Percentiles rank a stretch among this genome's conserved stretches.
Evolutionary conservation across 2,113 vertebrate species (phyloP).

Genomic region (Dasyornis broadbenti): DNA sequence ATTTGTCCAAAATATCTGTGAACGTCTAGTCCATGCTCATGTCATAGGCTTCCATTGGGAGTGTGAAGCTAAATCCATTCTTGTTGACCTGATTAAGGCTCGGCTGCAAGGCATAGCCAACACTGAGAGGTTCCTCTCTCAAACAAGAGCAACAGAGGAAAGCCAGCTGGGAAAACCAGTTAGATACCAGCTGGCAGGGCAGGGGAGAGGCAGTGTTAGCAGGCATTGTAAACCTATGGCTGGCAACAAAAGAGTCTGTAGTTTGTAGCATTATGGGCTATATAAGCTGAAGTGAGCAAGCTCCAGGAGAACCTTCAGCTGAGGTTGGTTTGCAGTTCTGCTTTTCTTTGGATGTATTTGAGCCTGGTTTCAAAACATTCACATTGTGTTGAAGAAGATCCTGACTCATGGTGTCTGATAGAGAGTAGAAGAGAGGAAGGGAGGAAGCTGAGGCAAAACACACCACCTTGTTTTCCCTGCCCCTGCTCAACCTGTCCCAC

Average conservation of each 20-base stretch:
- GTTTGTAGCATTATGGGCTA: background rate
- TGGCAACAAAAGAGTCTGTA: background rate
- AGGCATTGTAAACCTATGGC: background rate
- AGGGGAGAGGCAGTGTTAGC: background rate
- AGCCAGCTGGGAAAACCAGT: background rate
- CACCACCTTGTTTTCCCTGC: accelerated
- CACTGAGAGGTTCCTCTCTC: background rate
- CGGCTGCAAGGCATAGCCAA: background rate
- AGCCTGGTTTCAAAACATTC: background rate
- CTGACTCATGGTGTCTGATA: background rate
- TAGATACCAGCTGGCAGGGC: background rate
- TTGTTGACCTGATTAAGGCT: background rate
- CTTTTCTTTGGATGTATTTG: background rate
- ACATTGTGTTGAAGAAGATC: background rate
- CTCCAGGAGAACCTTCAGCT: background rate
- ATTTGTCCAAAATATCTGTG: background rate
- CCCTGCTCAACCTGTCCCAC: background rate
- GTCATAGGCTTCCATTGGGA: background rate
- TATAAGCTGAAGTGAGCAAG: background rate
- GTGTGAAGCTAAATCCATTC: background rate
- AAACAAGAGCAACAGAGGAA: background rate
- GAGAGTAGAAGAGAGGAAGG: background rate
- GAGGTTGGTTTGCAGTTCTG: background rate
- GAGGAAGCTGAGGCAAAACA: background rate
- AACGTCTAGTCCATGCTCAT: background rate